These are phyloP conservation scores for Wiebesia pumilae DNA, from an alignment of 1,140 invertebrate species.

Conservation along the genomic window DNA sequence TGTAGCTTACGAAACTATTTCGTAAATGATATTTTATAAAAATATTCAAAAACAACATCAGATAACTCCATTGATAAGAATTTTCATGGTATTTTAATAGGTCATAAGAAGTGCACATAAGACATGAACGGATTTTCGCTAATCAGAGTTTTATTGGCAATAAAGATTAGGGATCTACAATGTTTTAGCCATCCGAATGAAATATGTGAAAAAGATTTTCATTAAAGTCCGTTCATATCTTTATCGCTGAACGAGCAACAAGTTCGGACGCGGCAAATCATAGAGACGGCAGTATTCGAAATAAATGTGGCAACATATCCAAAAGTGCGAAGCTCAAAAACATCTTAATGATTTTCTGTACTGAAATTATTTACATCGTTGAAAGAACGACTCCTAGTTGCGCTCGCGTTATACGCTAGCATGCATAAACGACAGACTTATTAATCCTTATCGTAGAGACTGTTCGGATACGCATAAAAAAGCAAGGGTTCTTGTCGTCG, in stretches of 20 bases:
- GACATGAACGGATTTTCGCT: neutral
- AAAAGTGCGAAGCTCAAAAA: too few relatives aligned
- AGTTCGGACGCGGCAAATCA: too few relatives aligned
- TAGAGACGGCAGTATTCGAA: too few relatives aligned
- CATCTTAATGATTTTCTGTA: too few relatives aligned
- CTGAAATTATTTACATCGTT: too few relatives aligned
- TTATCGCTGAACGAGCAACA: neutral
- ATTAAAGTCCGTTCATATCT: neutral
- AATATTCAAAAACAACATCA: neutral
- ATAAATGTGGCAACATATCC: too few relatives aligned
- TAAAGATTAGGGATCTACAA: conserved; percentile 18
- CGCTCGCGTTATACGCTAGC: too few relatives aligned
- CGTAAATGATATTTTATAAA: neutral
- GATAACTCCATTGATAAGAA: neutral
- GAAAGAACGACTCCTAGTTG: too few relatives aligned
- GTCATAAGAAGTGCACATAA: neutral
- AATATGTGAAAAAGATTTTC: neutral
- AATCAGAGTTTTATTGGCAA: neutral
- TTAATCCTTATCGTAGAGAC: too few relatives aligned
- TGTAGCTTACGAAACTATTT: neutral
- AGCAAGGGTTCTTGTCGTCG: neutral
- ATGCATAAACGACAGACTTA: too few relatives aligned
- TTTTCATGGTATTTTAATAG: conserved; percentile 6
- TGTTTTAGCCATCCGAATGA: neutral
- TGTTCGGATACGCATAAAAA: neutral